Percentiles rank a stretch among this genome's conserved stretches.
These are phyloP conservation scores for Crotalus tigris DNA, from an alignment of 2,113 vertebrate genomes.

Conservation along the genomic window DNA sequence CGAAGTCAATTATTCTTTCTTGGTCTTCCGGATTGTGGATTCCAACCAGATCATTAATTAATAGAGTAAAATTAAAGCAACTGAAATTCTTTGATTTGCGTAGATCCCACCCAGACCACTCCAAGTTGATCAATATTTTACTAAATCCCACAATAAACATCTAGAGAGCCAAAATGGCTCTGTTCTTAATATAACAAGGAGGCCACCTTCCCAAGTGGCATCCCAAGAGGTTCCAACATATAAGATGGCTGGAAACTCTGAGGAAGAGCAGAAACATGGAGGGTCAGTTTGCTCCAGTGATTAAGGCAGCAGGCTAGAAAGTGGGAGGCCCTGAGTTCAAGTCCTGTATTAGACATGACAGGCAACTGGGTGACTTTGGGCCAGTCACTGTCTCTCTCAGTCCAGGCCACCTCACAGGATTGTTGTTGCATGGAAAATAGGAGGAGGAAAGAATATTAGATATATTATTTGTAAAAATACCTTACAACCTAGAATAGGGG, in stretches of 20 bases:
- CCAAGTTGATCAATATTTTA: not conserved
- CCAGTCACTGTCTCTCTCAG: not conserved
- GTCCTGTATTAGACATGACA: not conserved
- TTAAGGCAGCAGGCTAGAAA: not conserved
- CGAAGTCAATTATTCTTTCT: not conserved
- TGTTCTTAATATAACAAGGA: not conserved
- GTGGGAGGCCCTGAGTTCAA: not conserved
- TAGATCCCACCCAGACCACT: not conserved
- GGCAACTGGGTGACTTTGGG: not conserved
- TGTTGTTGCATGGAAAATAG: not conserved
- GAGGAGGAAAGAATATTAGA: not conserved
- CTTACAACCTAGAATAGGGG: not conserved
- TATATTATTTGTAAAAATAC: not conserved
- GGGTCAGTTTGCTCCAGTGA: not conserved
- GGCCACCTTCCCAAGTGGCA: rapidly evolving
- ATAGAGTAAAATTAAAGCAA: not conserved
- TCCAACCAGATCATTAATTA: no score
- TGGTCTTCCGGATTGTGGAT: not conserved
- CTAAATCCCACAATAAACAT: rapidly evolving
- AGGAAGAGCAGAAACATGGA: not conserved
- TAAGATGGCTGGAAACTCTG: not conserved
- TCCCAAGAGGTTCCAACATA: rapidly evolving
- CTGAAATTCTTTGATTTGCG: not conserved
- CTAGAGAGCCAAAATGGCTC: not conserved
- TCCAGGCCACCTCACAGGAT: not conserved